These are phyloP conservation scores for Psilopsiagon aymara DNA, from an alignment of 2,113 vertebrate genomes.

Conservation along the genomic window DNA sequence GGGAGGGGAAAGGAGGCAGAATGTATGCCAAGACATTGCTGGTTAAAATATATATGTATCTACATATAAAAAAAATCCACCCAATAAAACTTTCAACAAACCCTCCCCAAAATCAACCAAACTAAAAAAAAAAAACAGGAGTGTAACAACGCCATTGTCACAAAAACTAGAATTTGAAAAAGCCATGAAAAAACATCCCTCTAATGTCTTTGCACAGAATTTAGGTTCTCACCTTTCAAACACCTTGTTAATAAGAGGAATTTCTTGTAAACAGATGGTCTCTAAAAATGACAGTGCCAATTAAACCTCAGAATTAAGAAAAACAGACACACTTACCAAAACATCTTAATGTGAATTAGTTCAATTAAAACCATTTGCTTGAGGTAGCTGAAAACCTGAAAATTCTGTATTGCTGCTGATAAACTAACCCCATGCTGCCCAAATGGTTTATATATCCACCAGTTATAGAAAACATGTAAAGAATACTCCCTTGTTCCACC, in stretches of 20 bases:
- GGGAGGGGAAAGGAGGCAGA: too few relatives aligned
- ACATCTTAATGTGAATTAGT: slow-evolving; percentile 12
- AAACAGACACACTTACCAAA: slow-evolving; percentile 9
- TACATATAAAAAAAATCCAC: background rate
- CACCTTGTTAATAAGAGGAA: background rate
- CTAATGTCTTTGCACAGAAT: background rate
- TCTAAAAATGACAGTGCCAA: slow-evolving; percentile 32
- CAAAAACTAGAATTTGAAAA: background rate
- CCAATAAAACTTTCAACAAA: background rate
- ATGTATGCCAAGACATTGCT: background rate
- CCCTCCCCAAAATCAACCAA: too few relatives aligned
- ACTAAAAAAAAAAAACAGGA: background rate
- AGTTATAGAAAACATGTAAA: slow-evolving; percentile 65
- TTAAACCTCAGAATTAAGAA: slow-evolving; percentile 10
- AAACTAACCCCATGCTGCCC: background rate
- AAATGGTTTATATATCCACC: slow-evolving; percentile 28
- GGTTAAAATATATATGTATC: background rate
- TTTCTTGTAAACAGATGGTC: slow-evolving; percentile 27
- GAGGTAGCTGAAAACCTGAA: slow-evolving; percentile 21
- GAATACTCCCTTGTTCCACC: slow-evolving; percentile 77
- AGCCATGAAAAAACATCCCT: background rate
- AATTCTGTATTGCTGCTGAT: background rate
- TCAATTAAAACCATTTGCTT: slow-evolving; percentile 52
- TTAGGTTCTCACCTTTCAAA: background rate
- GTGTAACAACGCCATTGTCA: background rate